Conservation (phyloP, 2,888 invertebrate genomes). For the Thymelicus lineola region DNA sequence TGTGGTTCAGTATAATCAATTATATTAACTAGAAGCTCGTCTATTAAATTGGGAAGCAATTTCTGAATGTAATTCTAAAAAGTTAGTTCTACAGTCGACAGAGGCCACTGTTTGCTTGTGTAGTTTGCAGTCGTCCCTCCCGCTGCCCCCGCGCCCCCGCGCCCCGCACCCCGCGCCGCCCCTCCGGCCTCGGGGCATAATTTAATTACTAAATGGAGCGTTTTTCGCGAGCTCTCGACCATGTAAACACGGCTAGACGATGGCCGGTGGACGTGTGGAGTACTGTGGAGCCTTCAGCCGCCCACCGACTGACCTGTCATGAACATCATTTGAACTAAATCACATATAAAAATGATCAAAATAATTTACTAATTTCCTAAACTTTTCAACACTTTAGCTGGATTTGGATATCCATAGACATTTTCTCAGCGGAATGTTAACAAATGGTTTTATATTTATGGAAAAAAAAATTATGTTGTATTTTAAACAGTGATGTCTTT, state of each 20-base stretch:
- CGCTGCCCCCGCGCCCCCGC: constrained; percentile 26
- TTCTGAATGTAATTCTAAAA: constrained; percentile 54
- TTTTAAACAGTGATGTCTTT: too few relatives aligned
- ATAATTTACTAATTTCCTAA: too few relatives aligned
- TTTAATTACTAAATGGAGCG: constrained; percentile 81
- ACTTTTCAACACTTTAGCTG: too few relatives aligned
- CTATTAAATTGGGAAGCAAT: constrained; percentile 57
- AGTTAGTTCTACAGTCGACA: constrained; percentile 35
- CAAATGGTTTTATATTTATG: too few relatives aligned
- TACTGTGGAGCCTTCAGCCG: too few relatives aligned
- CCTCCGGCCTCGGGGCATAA: constrained; percentile 55
- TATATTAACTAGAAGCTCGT: constrained; percentile 35
- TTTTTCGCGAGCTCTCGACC: constrained; percentile 67
- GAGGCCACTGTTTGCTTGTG: constrained; percentile 62
- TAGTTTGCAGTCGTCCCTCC: constrained; percentile 57
- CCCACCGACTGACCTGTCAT: too few relatives aligned
- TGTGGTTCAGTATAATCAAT: constrained; percentile 20
- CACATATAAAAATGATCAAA: too few relatives aligned
- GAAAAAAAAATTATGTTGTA: too few relatives aligned
- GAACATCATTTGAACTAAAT: too few relatives aligned
- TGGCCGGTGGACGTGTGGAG: too few relatives aligned
- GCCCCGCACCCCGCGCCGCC: constrained; percentile 1
- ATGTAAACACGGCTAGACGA: constrained; percentile 55
- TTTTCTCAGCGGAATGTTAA: too few relatives aligned
- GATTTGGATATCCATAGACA: too few relatives aligned